Evolutionary conservation across 2,797 vertebrate genomes (phyloP).

Genomic region (Emydoidea blandingii): DNA sequence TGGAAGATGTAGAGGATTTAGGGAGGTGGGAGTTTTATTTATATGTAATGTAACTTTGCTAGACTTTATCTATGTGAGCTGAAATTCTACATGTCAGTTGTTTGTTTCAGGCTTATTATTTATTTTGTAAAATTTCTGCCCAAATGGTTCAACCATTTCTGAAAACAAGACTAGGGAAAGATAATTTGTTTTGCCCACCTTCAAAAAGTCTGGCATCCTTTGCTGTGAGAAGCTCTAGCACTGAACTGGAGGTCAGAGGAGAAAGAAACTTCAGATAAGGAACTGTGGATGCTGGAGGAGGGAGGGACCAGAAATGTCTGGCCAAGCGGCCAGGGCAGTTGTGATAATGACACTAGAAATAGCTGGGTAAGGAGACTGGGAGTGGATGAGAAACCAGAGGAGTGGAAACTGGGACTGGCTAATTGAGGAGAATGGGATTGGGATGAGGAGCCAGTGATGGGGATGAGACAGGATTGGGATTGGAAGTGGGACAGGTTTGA

Average conservation of each 20-base stretch:
- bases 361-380: neutral
- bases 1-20: neutral
- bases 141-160: neutral
- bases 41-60: neutral
- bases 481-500: neutral
- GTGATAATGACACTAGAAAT: neutral
- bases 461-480: neutral
- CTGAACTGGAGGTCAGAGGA: neutral
- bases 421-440: too few relatives aligned
- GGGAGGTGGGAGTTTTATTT: neutral
- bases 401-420: too few relatives aligned
- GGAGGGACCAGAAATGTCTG: neutral
- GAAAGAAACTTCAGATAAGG: too few relatives aligned
- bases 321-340: neutral
- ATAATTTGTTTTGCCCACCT: neutral
- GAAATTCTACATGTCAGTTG: neutral
- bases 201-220: neutral
- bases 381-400: neutral
- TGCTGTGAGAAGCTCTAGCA: neutral
- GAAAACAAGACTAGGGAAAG: neutral
- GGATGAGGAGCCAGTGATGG: too few relatives aligned
- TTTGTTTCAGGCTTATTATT: neutral
- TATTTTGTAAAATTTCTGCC: neutral
- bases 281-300: too few relatives aligned
- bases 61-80: neutral